These are phyloP conservation scores for Nothura maculosa DNA, from an alignment of 2,797 vertebrate genomes.

Conservation along the genomic window DNA sequence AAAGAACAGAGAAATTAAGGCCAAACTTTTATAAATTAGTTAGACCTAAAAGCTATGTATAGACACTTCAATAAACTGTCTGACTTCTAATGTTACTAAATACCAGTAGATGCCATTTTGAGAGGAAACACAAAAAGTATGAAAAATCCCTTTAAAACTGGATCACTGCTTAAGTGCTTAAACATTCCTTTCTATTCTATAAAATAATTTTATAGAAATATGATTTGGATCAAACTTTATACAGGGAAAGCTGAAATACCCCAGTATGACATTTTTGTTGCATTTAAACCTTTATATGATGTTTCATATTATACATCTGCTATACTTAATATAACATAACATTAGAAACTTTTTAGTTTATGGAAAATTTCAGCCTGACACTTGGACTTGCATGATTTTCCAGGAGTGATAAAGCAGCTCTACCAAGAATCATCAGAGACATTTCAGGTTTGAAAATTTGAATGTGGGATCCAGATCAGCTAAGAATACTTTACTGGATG, in stretches of 20 bases:
- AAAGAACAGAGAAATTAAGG: constrained; percentile 65
- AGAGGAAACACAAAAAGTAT: constrained; percentile 40
- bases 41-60: constrained; percentile 29
- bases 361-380: neutral
- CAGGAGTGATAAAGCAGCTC: neutral
- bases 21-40: constrained; percentile 48
- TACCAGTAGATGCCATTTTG: neutral
- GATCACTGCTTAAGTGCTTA: constrained; percentile 40
- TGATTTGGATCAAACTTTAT: constrained; percentile 35
- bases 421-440: neutral
- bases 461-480: neutral
- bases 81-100: constrained; percentile 53
- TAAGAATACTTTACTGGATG: neutral
- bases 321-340: constrained; percentile 7
- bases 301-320: neutral
- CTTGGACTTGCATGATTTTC: neutral
- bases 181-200: constrained; percentile 10
- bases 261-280: constrained; percentile 3
- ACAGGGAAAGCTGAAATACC: constrained; percentile 41
- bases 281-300: constrained; percentile 21
- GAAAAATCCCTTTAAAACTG: constrained; percentile 44
- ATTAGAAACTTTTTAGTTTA: constrained; percentile 4
- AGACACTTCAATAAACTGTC: constrained; percentile 53
- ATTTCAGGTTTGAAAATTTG: neutral
- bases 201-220: constrained; percentile 38